A percentile compares a stretch with the other conserved stretches of the same genome.
Conservation (phyloP, 2,797 vertebrate genomes). For the Peromyscus melanophrys region DNA sequence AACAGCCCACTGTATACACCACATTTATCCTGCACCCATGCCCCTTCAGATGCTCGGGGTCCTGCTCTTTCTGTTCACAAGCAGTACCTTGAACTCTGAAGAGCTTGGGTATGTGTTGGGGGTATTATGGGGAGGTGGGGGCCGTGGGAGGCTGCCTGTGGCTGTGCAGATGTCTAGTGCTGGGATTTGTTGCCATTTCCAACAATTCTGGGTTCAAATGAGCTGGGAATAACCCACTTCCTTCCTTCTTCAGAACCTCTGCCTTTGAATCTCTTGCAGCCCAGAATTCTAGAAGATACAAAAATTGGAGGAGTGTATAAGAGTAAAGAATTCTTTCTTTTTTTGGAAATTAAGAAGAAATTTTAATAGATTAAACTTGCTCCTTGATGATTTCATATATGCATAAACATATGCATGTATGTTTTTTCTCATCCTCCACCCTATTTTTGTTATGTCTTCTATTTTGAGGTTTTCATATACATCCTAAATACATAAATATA, state of each 20-base stretch:
- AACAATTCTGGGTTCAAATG: not conserved
- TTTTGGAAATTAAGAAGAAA: not conserved
- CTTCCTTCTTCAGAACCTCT: not conserved
- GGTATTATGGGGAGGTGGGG: not conserved
- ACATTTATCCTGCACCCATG: not conserved
- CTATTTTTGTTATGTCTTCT: not conserved
- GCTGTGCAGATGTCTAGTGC: not conserved
- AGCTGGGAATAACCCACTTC: not conserved
- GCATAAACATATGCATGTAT: not conserved
- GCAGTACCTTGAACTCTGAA: not conserved
- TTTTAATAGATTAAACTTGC: not conserved
- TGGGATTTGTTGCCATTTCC: not conserved
- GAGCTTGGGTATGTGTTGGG: not conserved
- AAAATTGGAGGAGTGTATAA: not conserved
- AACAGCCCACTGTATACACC: not conserved
- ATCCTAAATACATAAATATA: not conserved
- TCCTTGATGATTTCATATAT: not conserved
- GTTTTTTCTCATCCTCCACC: not conserved
- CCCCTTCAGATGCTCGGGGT: not conserved
- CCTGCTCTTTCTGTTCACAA: not conserved
- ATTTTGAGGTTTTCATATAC: not conserved
- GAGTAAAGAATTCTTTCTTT: not conserved
- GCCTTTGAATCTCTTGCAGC: not conserved
- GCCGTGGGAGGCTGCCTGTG: no score
- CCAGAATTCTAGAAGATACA: not conserved